Evolutionary conservation across 1,140 invertebrate species (phyloP).

Genomic region (Rhyacophila brunnea): DNA sequence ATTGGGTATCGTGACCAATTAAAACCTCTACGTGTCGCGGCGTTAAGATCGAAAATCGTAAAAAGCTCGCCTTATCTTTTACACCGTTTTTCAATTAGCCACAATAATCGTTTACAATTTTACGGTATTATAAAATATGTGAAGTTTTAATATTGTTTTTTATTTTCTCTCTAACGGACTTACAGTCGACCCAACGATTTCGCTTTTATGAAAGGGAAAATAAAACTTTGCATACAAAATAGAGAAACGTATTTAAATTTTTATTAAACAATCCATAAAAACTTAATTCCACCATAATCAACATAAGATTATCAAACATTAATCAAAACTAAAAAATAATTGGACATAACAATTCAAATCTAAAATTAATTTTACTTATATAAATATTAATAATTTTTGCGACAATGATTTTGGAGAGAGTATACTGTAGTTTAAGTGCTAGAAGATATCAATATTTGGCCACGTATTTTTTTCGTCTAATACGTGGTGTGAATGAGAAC

Average conservation of each 20-base stretch:
- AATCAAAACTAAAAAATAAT: no score
- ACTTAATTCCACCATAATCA: no score
- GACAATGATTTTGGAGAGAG: no score
- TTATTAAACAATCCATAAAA: no score
- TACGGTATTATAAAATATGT: slow-evolving; percentile 32
- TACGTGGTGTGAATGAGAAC: no score
- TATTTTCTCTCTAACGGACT: slow-evolving; percentile 4
- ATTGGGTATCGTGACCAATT: not conserved
- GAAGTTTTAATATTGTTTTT: slow-evolving; percentile 4
- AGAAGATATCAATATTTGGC: no score
- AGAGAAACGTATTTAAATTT: not conserved
- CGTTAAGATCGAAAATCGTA: slow-evolving; percentile 15
- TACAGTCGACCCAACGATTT: slow-evolving; percentile 9
- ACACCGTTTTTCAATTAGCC: slow-evolving; percentile 31
- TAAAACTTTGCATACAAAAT: not conserved
- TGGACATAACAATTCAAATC: no score
- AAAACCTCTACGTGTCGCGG: not conserved
- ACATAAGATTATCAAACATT: no score
- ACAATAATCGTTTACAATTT: slow-evolving; percentile 34
- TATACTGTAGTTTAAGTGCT: no score
- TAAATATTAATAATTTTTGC: no score
- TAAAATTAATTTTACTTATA: no score
- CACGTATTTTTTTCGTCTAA: no score
- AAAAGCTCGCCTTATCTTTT: slow-evolving; percentile 15
- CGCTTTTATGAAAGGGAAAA: not conserved